These are phyloP conservation scores for Cricetomys ansorgei DNA, from an alignment of 2,113 vertebrate species.

Conservation along the genomic window DNA sequence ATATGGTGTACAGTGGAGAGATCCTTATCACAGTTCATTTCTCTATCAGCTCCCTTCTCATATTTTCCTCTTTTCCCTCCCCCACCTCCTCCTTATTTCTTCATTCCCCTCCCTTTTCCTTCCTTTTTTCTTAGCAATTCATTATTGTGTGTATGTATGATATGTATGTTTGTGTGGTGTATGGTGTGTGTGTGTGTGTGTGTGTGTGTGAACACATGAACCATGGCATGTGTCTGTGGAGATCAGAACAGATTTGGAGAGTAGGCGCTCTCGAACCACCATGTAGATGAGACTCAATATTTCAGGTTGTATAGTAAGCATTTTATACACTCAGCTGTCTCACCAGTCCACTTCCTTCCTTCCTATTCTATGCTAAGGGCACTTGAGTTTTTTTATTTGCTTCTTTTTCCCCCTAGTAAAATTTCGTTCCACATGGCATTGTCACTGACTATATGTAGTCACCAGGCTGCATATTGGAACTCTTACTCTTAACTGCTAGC, in stretches of 20 bases:
- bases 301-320: no score
- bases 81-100: no score
- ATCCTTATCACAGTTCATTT: not conserved
- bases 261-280: not conserved
- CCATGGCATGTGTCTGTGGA: not conserved
- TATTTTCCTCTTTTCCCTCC: not conserved
- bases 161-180: not conserved
- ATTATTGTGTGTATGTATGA: not conserved
- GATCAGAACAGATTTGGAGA: not conserved
- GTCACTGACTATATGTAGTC: not conserved
- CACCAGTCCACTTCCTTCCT: not conserved
- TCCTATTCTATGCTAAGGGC: not conserved
- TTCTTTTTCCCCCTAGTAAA: no score
- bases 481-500: no score
- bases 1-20: not conserved
- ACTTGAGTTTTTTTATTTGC: not conserved
- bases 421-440: not conserved
- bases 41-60: not conserved
- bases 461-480: no score
- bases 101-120: no score
- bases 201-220: no score
- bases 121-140: not conserved
- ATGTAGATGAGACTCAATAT: not conserved
- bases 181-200: not conserved
- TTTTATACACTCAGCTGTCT: no score